Conservation (phyloP, 2,797 vertebrate species). For the Neopelma chrysocephalum region DNA sequence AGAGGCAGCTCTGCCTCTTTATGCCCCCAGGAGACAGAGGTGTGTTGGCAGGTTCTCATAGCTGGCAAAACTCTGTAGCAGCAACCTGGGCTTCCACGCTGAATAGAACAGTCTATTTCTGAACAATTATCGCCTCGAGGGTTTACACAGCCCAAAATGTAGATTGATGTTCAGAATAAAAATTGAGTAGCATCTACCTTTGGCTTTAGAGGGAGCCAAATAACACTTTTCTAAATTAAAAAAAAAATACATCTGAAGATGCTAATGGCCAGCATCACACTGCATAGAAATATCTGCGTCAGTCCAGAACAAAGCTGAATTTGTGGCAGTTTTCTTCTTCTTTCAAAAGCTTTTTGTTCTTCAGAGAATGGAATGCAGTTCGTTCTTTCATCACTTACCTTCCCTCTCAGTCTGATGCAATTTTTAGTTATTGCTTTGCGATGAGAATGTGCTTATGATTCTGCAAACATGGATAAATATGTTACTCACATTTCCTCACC, state of each 20-base stretch:
- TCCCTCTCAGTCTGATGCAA: background rate
- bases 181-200: background rate
- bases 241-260: background rate
- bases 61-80: background rate
- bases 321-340: conserved; percentile 21
- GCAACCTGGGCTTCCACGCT: background rate
- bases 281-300: background rate
- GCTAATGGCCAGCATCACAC: background rate
- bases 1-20: background rate
- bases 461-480: background rate
- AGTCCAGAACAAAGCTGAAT: background rate
- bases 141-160: background rate
- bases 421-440: background rate
- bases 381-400: conserved; percentile 43
- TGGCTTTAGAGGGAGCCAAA: background rate
- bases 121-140: background rate
- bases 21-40: background rate
- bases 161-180: conserved; percentile 26
- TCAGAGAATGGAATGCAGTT: background rate
- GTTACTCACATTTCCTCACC: background rate
- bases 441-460: background rate
- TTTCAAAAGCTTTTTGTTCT: conserved; percentile 34
- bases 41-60: background rate
- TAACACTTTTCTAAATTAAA: background rate
- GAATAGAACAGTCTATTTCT: background rate